phyloP scores from a whole-genome alignment of 2,888 invertebrate genomes.

The Sesia apiformis region DNA sequence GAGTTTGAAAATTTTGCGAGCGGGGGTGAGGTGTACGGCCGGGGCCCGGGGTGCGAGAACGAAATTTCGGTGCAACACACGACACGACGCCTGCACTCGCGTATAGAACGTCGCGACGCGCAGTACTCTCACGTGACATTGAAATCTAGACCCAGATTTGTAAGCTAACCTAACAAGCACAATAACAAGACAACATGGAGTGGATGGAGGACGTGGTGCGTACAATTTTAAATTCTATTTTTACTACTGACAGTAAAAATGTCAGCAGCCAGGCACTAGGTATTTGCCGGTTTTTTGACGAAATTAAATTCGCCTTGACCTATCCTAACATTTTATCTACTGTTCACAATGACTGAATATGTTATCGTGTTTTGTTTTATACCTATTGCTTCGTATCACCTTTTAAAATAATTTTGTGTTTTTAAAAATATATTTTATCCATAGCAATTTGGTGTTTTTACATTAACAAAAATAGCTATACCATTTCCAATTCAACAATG shows the following conservation, averaged over 20 bases:
- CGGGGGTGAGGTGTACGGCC: constrained; percentile 48
- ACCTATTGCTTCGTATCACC: constrained; percentile 17
- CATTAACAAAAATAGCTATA: no score
- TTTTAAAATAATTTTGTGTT: neutral
- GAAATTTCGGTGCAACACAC: constrained; percentile 71
- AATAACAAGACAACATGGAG: constrained; percentile 56
- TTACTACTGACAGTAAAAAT: neutral
- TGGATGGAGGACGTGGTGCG: constrained; percentile 71
- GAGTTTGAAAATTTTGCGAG: constrained; percentile 61
- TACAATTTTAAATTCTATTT: constrained; percentile 23
- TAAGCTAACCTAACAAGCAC: constrained; percentile 36
- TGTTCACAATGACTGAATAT: constrained; percentile 17
- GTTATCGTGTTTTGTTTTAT: constrained; percentile 11
- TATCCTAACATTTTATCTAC: constrained; percentile 65
- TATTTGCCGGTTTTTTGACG: constrained; percentile 14
- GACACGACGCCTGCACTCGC: constrained; percentile 66
- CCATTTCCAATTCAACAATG: no score
- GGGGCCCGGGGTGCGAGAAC: constrained; percentile 49
- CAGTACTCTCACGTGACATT: constrained; percentile 55
- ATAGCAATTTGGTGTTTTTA: no score
- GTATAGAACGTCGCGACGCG: constrained; percentile 68
- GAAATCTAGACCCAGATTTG: constrained; percentile 33
- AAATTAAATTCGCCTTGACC: constrained; percentile 54
- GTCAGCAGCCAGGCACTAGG: no score
- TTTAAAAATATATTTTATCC: no score